Percentiles rank a stretch among this genome's conserved stretches.
These are phyloP conservation scores for Lagodon rhomboides DNA, from an alignment of 2,797 vertebrate species.

Conservation along the genomic window DNA sequence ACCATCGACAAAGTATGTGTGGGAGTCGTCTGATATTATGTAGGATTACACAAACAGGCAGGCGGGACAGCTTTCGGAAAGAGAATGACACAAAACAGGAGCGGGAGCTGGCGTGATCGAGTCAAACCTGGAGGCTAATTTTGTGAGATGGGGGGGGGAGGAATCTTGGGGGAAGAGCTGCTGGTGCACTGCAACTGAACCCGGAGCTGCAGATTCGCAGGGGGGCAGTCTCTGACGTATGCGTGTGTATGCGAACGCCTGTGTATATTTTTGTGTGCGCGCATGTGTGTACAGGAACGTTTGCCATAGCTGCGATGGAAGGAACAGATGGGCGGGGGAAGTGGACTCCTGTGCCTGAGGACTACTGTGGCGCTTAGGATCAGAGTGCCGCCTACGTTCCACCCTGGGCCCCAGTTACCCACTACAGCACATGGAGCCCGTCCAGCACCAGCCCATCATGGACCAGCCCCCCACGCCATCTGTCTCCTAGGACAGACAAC, in stretches of 20 bases:
- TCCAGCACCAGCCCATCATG: constrained; percentile 84
- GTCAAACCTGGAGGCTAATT: constrained; percentile 68
- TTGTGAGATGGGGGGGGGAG: constrained; percentile 49
- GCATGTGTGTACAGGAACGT: constrained; percentile 62
- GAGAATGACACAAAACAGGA: constrained; percentile 41
- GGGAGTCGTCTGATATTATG: constrained; percentile 49
- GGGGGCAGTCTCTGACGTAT: constrained; percentile 70
- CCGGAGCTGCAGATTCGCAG: constrained; percentile 62
- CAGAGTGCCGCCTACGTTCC: constrained; percentile 86
- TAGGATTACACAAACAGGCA: constrained; percentile 43
- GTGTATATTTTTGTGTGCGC: constrained; percentile 66
- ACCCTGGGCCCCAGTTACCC: constrained; percentile 84
- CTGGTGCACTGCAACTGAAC: constrained; percentile 73
- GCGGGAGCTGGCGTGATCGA: constrained; percentile 53
- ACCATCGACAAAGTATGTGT: constrained; percentile 39
- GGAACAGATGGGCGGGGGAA: constrained; percentile 88
- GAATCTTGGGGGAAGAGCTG: constrained; percentile 55
- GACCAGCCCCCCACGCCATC: constrained; percentile 82
- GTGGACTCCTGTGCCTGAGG: constrained; percentile 85
- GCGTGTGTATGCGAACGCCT: constrained; percentile 41
- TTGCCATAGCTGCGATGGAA: constrained; percentile 74
- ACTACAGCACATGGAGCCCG: constrained; percentile 83
- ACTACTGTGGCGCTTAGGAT: constrained; percentile 83
- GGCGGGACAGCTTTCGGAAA: constrained; percentile 8
- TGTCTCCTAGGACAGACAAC: constrained; percentile 84